Evolutionary conservation across 2,888 invertebrate genomes (phyloP).

Genomic region (Drosophila subquinaria): DNA sequence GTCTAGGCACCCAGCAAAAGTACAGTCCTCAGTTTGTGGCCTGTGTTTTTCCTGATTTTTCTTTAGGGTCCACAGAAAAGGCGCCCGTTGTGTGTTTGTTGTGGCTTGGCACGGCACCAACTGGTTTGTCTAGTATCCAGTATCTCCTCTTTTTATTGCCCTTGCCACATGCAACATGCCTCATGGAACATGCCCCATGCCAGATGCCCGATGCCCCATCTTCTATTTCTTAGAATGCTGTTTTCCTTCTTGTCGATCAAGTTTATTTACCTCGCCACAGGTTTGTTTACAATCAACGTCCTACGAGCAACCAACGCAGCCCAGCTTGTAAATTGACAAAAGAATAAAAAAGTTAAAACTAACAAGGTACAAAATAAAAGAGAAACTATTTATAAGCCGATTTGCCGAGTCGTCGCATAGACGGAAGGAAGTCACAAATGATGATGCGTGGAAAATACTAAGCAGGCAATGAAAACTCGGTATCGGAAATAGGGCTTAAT

Average conservation of each 20-base stretch:
- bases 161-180: conserved; percentile 25
- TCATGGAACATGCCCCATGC: conserved; percentile 31
- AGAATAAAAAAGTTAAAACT: conserved; percentile 4
- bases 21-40: conserved; percentile 61
- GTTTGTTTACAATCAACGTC: conserved; percentile 51
- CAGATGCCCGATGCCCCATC: conserved; percentile 16
- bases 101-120: conserved; percentile 54
- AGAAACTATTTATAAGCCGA: conserved; percentile 26
- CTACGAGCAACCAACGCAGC: conserved; percentile 12
- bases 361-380: conserved; percentile 1
- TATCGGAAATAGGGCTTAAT: conserved; percentile 55
- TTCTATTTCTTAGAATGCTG: conserved; percentile 72
- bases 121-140: conserved; percentile 76
- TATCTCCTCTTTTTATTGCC: conserved; percentile 64
- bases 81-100: conserved; percentile 43
- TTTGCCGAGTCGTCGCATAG: conserved; percentile 54
- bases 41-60: conserved; percentile 74
- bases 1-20: conserved; percentile 48
- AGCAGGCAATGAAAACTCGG: conserved; percentile 28
- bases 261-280: conserved; percentile 70
- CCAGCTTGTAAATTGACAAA: conserved; percentile 18
- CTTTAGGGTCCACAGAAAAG: conserved; percentile 54
- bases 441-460: conserved; percentile 71
- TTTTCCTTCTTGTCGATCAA: conserved; percentile 67
- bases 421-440: conserved; percentile 70